Base-by-base conservation (phyloP, 2,888 invertebrate species). In the Lasioglossum calceatum region DNA sequence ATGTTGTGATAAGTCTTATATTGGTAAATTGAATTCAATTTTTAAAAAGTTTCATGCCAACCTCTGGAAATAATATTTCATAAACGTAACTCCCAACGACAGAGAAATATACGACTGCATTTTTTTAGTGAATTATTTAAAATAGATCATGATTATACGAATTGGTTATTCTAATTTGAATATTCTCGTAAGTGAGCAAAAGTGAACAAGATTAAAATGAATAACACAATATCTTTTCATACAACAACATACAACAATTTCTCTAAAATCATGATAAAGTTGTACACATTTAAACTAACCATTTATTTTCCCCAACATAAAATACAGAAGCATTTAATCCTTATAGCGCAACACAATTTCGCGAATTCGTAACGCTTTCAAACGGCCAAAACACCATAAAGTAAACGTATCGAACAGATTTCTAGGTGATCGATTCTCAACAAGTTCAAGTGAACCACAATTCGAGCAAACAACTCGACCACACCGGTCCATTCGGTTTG, bases 381-480 rank as follows among this genome's bases (percentile, higher is more conserved):
- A 64, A 32, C 14, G 14, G 32, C 7, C 10, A 58, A n/a, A 32
- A 32, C 19, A 36, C 14, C 64, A 64, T 32, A 64, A 64, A 64
- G 32, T 19, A 64, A 64, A 32, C 27, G 32, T 64, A 23, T 70
- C 23, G 23, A 39, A 70, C 7, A 32, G 32, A 10, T 70, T 23
- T 39, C 39, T 39, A 39, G 39, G 36, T 70, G 23, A 39, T 23
- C 39, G 70, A 39, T 39, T 23, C 39, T 70, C 10, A 8, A 70
- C 39, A 1, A 3, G 23, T 39, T 39, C 19, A 70, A 39, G 70
- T 23, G 70, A 39, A 70, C 70, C 39, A 39, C 39, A 71, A 42
- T 71, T 42, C 42, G 71, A 23, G 12, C 42, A 71, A 71, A 71
- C 42, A 71, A 71, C n/a, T n/a, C n/a, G 12, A 71, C 23, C n/a